Percentiles rank a stretch among this genome's conserved stretches.
These are phyloP conservation scores for Microplitis manilae DNA, from an alignment of 2,888 invertebrate genomes.

Conservation along the genomic window DNA sequence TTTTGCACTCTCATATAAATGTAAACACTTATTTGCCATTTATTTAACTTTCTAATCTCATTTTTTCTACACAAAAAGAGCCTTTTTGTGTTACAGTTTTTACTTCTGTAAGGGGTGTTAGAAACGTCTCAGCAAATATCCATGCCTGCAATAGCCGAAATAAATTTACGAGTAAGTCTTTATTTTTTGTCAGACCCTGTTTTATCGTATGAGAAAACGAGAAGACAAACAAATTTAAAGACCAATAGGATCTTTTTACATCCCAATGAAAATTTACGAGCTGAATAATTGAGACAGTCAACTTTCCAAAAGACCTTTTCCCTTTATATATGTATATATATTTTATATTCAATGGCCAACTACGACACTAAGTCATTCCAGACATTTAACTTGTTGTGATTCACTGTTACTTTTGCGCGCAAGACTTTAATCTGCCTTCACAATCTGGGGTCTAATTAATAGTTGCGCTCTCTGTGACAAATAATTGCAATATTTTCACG, in stretches of 20 bases:
- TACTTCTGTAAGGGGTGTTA: conserved; percentile 20
- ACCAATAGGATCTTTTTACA: conserved; percentile 52
- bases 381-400: conserved; percentile 46
- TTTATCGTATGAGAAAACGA: conserved; percentile 43
- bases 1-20: neutral
- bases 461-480: conserved; percentile 49
- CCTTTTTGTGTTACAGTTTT: conserved; percentile 46
- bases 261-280: conserved; percentile 55
- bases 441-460: conserved; percentile 53
- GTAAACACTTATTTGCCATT: conserved; percentile 40
- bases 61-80: conserved; percentile 44
- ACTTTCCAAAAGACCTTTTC: conserved; percentile 26
- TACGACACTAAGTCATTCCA: conserved; percentile 46
- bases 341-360: conserved; percentile 39
- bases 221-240: conserved; percentile 52
- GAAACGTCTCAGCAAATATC: conserved; percentile 41
- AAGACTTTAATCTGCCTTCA: conserved; percentile 46
- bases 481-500: conserved; percentile 39
- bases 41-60: conserved; percentile 49
- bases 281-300: conserved; percentile 51
- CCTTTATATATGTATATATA: conserved; percentile 39
- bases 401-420: conserved; percentile 36
- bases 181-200: conserved; percentile 37
- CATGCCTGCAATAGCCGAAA: conserved; percentile 48
- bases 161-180: conserved; percentile 51